phyloP scores from a whole-genome alignment of 1,140 invertebrate species.

The Eciton burchellii region DNA sequence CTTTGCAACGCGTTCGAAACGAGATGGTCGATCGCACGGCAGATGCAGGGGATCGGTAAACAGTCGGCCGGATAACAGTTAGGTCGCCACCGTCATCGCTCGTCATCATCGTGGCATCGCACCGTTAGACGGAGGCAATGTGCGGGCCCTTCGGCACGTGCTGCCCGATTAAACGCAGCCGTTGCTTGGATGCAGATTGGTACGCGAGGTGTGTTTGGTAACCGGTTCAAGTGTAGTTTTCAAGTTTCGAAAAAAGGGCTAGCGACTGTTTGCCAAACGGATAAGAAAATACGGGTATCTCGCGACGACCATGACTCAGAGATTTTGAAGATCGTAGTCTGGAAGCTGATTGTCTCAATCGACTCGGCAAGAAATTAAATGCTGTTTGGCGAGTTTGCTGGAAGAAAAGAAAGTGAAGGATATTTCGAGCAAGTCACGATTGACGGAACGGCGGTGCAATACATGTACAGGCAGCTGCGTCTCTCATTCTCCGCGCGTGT shows the following conservation, averaged over 20 bases:
- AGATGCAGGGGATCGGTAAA: slow-evolving; percentile 73
- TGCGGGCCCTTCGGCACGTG: slow-evolving; percentile 62
- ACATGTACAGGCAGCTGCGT: slow-evolving; percentile 46
- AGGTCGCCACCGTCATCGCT: slow-evolving; percentile 62
- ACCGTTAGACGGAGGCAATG: slow-evolving; percentile 69
- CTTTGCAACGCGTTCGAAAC: slow-evolving; percentile 69
- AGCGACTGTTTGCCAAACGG: neutral
- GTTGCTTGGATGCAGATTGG: slow-evolving; percentile 34
- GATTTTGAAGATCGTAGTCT: no score
- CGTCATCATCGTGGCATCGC: slow-evolving; percentile 66
- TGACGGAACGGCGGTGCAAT: neutral
- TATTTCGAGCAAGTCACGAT: slow-evolving; percentile 3
- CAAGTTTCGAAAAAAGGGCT: neutral
- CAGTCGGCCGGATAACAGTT: slow-evolving; percentile 67
- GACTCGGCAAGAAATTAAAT: no score
- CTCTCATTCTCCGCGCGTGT: neutral
- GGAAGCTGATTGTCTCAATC: no score
- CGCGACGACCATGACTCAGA: no score
- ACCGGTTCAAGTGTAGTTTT: neutral
- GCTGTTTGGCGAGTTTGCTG: no score
- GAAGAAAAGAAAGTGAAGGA: no score
- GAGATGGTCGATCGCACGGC: slow-evolving; percentile 67
- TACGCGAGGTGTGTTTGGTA: neutral
- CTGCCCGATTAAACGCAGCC: slow-evolving; percentile 61
- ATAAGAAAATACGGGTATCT: neutral